Evolutionary conservation across 2,797 vertebrate genomes (phyloP).

Genomic region (Tiaroga cobitis): DNA sequence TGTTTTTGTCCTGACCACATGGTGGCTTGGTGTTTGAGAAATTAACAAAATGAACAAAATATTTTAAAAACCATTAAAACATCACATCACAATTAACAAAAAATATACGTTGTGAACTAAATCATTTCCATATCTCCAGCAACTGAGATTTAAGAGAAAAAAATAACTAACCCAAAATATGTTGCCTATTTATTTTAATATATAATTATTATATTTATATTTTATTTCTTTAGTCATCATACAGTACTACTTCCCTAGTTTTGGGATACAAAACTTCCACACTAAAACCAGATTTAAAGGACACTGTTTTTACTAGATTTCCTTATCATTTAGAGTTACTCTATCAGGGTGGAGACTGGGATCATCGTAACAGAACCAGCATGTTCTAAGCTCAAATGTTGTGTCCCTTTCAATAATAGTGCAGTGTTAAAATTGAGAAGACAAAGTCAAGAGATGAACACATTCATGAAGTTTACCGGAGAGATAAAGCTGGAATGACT

Average conservation of each 20-base stretch:
- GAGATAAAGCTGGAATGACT: not conserved
- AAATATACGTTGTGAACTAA: not conserved
- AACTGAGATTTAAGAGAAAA: no score
- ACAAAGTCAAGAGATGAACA: not conserved
- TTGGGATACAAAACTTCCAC: not conserved
- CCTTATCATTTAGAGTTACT: not conserved
- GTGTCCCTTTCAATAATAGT: not conserved
- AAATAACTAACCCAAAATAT: not conserved
- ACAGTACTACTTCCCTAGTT: not conserved
- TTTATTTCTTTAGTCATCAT: not conserved
- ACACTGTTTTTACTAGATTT: not conserved
- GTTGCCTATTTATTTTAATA: no score
- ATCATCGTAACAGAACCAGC: not conserved
- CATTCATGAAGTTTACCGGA: not conserved
- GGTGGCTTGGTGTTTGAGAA: not conserved
- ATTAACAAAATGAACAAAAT: not conserved
- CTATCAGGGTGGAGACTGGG: not conserved
- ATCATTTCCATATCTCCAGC: not conserved
- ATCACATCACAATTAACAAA: not conserved
- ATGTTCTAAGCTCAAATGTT: not conserved
- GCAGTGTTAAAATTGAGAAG: not conserved
- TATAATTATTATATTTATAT: no score
- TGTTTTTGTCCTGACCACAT: not conserved
- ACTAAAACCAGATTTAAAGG: not conserved
- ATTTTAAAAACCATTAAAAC: not conserved